phyloP scores from a whole-genome alignment of 2,797 vertebrate species.

The Myotis myotis region DNA sequence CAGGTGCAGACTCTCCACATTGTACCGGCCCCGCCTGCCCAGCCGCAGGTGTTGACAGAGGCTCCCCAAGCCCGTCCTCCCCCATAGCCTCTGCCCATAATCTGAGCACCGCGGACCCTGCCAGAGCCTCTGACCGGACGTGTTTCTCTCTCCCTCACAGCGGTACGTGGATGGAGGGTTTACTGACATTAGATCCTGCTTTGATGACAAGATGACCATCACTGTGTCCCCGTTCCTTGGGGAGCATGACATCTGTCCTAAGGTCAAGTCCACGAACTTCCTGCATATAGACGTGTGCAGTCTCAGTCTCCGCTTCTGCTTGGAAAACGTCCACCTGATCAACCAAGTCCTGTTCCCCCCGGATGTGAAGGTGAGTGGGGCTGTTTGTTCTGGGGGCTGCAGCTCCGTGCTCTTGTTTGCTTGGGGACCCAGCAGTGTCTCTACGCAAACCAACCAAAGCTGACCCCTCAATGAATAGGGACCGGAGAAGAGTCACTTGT shows the following conservation, averaged over 20 bases:
- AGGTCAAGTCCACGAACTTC: slow-evolving; percentile 89
- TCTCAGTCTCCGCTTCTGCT: slow-evolving; percentile 90
- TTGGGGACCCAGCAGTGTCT: not conserved
- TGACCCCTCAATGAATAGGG: too few relatives aligned
- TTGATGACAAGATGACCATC: slow-evolving; percentile 91
- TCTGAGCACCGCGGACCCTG: not conserved
- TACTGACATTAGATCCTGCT: slow-evolving; percentile 89
- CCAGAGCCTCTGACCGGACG: fast-evolving
- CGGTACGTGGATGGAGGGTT: slow-evolving; percentile 93
- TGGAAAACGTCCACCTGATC: slow-evolving; percentile 90
- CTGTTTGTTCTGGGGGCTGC: too few relatives aligned
- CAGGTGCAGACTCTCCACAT: too few relatives aligned
- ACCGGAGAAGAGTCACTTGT: too few relatives aligned
- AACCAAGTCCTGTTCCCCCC: slow-evolving; percentile 89
- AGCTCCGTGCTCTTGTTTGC: not conserved
- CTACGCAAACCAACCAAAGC: not conserved
- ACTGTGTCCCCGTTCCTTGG: slow-evolving; percentile 93
- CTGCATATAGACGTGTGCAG: slow-evolving; percentile 89
- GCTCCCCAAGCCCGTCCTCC: fast-evolving
- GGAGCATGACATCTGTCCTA: slow-evolving; percentile 95
- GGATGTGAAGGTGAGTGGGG: slow-evolving; percentile 87
- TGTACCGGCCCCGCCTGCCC: too few relatives aligned
- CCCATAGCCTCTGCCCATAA: fast-evolving
- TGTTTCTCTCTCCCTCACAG: slow-evolving; percentile 54
- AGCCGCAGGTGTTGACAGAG: not conserved